Evolutionary conservation across 2,113 vertebrate genomes (phyloP), one percentile per base, ranked within the genome.

Genomic region (Osmerus mordax): DNA sequence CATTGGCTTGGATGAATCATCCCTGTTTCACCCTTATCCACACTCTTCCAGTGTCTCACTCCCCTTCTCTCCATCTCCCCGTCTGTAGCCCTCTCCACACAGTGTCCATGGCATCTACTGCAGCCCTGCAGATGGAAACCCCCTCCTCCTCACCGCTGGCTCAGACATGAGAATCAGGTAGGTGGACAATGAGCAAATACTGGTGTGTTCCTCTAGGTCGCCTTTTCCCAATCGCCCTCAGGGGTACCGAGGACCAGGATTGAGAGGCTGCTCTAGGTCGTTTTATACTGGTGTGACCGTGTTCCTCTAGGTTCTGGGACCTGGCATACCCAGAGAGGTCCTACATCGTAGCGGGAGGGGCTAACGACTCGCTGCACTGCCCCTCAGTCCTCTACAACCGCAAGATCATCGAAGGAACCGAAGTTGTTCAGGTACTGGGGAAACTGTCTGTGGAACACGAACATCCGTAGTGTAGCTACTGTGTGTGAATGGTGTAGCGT

Each of bases 141-240:
- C 97, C 25, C 94, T 99, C 86, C 91, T 99, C 75, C 87, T 99
- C 67, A 98, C 97, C 25, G 97, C 97, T 54, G 97, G 97, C n/a
- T 99, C 97, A 0, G 97, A 99, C 88, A 99, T 98, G 97, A 97
- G 97, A 89, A 98, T 99, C 91, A 96, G 97, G 97, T 99, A 83
- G 71, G 41, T 16, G 61, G 32, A n/a, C 61, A n/a, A 6, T 11
- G 28, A 25, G 4, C 25, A 13, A 4, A 19, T 25, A 12, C 12
- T 5, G 19, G 21, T 28, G 21, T 61, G 59, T 61, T 25, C 12
- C 19, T 23, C 2, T 11, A 23, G 21, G 3, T 61, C 19, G 12
- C 59, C 3, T 3, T 6, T 36, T 36, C 32, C 32, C 32, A 36
- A 36, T 36, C 32, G 3, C 7, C 32, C 32, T 36, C 32, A 36